Percentiles rank a stretch among this genome's conserved stretches.
phyloP scores from a whole-genome alignment of 1,140 invertebrate genomes.

The Amphibalanus amphitrite region DNA sequence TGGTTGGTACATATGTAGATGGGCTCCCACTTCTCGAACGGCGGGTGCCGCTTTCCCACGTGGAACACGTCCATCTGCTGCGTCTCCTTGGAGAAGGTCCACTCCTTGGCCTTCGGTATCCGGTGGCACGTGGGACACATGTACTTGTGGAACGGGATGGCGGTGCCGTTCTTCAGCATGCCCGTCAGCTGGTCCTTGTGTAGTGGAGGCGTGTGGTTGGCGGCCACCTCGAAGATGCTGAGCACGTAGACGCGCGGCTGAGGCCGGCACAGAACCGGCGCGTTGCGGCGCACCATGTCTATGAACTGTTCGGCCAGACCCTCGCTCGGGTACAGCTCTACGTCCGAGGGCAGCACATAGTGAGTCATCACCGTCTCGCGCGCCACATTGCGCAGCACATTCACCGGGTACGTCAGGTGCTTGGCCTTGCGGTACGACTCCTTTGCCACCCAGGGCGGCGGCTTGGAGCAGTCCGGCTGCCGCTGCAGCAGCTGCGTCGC shows the following conservation, averaged over 20 bases:
- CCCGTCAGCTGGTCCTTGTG: slow-evolving; percentile 53
- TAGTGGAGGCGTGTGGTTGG: slow-evolving; percentile 44
- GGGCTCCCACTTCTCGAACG: slow-evolving; percentile 56
- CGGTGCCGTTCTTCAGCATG: slow-evolving; percentile 53
- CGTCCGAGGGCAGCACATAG: slow-evolving; percentile 69
- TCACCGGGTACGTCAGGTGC: slow-evolving; percentile 68
- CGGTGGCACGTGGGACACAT: slow-evolving; percentile 74
- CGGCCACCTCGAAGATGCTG: slow-evolving; percentile 64
- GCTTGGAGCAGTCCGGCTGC: slow-evolving; percentile 13
- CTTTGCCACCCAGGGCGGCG: slow-evolving; percentile 26
- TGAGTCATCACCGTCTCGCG: slow-evolving; percentile 61
- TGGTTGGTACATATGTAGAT: slow-evolving; percentile 59
- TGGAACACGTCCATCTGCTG: slow-evolving; percentile 16
- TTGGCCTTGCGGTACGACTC: slow-evolving; percentile 48
- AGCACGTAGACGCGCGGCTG: slow-evolving; percentile 61
- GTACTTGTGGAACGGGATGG: slow-evolving; percentile 79
- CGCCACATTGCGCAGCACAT: slow-evolving; percentile 69
- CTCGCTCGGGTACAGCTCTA: slow-evolving; percentile 56
- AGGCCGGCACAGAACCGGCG: slow-evolving; percentile 1
- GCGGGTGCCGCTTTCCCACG: slow-evolving; percentile 15
- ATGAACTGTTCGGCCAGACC: slow-evolving; percentile 18
- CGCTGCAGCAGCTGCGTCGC: slow-evolving; percentile 12
- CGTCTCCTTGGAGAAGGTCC: slow-evolving; percentile 10
- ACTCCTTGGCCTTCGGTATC: slow-evolving; percentile 51
- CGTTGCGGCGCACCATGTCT: slow-evolving; percentile 16